Evolutionary conservation across 2,888 invertebrate species (phyloP).

Genomic region (Tipula confusa): DNA sequence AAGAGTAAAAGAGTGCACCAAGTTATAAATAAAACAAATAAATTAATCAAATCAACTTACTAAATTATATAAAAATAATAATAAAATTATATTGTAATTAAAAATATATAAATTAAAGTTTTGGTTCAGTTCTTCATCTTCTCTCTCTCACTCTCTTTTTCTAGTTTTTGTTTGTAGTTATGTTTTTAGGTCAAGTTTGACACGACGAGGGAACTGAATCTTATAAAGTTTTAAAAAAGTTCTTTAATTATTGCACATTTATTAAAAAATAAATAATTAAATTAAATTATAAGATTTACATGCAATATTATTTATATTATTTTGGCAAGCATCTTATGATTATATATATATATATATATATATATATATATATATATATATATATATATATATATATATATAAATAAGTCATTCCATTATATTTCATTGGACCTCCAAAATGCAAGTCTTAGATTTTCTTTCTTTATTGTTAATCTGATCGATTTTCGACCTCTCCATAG

Average conservation of each 20-base stretch:
- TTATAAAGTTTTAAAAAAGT: not conserved
- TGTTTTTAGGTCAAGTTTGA: not conserved
- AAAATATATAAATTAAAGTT: slow-evolving; percentile 13
- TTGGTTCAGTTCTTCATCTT: not conserved
- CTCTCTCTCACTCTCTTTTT: not conserved
- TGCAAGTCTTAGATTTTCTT: no score
- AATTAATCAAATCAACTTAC: not conserved
- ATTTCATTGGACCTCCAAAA: no score
- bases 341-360: no score
- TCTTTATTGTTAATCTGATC: no score
- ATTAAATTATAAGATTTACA: not conserved
- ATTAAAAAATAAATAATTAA: not conserved
- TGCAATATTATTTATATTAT: not conserved
- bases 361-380: no score
- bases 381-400: no score
- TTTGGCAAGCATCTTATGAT: not conserved
- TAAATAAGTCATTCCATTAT: no score
- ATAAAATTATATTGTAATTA: not conserved
- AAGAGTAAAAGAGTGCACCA: not conserved
- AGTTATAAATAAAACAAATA: not conserved
- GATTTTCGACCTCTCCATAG: no score
- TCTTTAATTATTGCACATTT: not conserved
- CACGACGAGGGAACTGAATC: not conserved
- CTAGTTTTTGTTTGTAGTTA: not conserved
- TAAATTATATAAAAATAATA: not conserved